These are phyloP conservation scores for Fistularia tabacaria DNA, from an alignment of 2,797 vertebrate species.

Conservation along the genomic window DNA sequence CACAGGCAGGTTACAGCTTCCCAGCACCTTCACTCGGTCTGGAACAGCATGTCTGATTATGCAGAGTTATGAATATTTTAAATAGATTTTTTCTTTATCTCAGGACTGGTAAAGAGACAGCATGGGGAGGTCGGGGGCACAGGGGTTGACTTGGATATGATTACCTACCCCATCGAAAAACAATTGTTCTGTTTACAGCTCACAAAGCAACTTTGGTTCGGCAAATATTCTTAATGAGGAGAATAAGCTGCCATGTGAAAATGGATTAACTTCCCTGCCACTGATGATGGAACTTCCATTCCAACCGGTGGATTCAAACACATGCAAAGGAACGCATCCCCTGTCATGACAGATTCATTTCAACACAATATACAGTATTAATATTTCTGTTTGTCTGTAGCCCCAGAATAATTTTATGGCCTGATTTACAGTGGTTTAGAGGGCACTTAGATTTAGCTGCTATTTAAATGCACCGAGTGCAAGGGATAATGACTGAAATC, in stretches of 20 bases:
- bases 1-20: constrained; percentile 18
- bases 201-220: constrained; percentile 5
- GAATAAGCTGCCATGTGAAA: constrained; percentile 25
- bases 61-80: constrained; percentile 48
- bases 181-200: constrained; percentile 37
- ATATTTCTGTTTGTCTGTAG: constrained; percentile 1
- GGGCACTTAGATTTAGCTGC: constrained; percentile 14
- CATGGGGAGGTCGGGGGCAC: constrained; percentile 16
- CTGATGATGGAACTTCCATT: constrained; percentile 20
- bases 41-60: constrained; percentile 46
- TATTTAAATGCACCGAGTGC: constrained; percentile 9
- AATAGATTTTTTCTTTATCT: constrained; percentile 16
- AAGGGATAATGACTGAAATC: constrained; percentile 12
- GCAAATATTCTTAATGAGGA: constrained; percentile 29
- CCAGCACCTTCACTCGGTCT: constrained; percentile 43
- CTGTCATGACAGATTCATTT: background rate
- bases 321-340: background rate
- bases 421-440: constrained; percentile 2
- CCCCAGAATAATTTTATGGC: background rate
- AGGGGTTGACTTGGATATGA: constrained; percentile 25
- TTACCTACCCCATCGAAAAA: constrained; percentile 32
- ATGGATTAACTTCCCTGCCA: constrained; percentile 18
- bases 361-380: background rate
- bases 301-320: constrained; percentile 2
- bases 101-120: constrained; percentile 30